These are phyloP conservation scores for Drosophila punjabiensis DNA, from an alignment of 1,140 invertebrate species.

Conservation along the genomic window DNA sequence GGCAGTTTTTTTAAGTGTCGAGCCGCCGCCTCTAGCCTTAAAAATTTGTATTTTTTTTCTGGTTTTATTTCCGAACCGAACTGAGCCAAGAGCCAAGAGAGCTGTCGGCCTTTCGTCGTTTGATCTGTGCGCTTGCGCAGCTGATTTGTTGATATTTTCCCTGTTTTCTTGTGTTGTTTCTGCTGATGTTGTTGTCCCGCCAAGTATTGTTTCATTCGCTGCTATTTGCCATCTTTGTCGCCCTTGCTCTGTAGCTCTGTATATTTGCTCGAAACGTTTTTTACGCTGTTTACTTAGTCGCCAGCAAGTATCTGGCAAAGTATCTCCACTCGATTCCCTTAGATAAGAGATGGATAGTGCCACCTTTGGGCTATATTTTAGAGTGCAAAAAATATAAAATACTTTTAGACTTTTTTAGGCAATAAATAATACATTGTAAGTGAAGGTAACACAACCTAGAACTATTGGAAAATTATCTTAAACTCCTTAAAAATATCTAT, in stretches of 20 bases:
- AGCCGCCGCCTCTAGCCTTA: constrained; percentile 24
- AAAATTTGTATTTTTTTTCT: constrained; percentile 8
- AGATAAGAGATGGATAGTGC: constrained; percentile 48
- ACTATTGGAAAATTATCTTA: too few relatives aligned
- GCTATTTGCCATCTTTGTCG: constrained; percentile 41
- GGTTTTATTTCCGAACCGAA: not conserved
- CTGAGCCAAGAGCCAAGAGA: not conserved
- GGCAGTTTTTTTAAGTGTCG: constrained; percentile 47
- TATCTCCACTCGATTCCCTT: constrained; percentile 30
- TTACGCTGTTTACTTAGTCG: constrained; percentile 65
- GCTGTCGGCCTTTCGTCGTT: constrained; percentile 67
- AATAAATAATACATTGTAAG: not conserved
- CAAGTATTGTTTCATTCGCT: constrained; percentile 61
- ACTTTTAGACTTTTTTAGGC: too few relatives aligned
- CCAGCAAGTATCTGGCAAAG: constrained; percentile 39
- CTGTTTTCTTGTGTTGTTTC: constrained; percentile 24
- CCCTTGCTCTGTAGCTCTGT: constrained; percentile 14
- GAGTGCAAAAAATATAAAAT: not conserved
- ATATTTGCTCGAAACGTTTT: constrained; percentile 59
- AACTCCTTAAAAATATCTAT: too few relatives aligned
- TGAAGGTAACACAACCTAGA: too few relatives aligned
- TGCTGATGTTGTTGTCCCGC: constrained; percentile 49
- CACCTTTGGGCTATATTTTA: not conserved
- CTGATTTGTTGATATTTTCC: constrained; percentile 75
- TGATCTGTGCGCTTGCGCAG: constrained; percentile 82